Evolutionary conservation across 2,888 invertebrate genomes (phyloP).

Genomic region (Neoitamus cyanurus): DNA sequence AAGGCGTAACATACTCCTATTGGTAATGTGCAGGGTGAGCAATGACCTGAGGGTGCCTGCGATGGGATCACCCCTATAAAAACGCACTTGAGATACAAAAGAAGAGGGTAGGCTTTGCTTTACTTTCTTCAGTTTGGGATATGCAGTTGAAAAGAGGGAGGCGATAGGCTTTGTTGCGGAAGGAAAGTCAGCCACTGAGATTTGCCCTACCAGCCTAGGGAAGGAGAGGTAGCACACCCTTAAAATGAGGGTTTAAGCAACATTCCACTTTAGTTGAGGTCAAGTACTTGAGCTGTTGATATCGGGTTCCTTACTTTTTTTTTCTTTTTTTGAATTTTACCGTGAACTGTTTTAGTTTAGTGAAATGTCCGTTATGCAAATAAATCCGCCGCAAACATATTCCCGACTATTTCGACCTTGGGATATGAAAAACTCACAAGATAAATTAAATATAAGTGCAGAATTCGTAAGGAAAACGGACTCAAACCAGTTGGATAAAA

Average conservation of each 20-base stretch:
- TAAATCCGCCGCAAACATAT: slow-evolving; percentile 66
- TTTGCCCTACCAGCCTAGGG: slow-evolving; percentile 10
- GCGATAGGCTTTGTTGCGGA: neutral
- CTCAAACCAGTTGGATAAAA: neutral
- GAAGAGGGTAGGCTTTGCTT: neutral
- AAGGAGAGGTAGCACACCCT: slow-evolving; percentile 29
- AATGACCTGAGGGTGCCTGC: neutral
- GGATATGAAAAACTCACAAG: slow-evolving; percentile 68
- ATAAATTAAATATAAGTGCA: neutral
- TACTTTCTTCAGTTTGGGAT: neutral
- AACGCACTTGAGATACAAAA: slow-evolving; percentile 20
- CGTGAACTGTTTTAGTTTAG: slow-evolving; percentile 22
- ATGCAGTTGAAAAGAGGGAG: slow-evolving; percentile 8
- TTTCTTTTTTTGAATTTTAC: slow-evolving; percentile 43
- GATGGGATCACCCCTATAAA: slow-evolving; percentile 20
- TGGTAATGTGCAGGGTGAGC: neutral
- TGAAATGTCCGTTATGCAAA: slow-evolving; percentile 61
- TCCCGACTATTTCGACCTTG: slow-evolving; percentile 73
- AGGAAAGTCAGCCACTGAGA: slow-evolving; percentile 10
- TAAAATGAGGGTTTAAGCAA: slow-evolving; percentile 38
- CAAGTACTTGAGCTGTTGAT: slow-evolving; percentile 40
- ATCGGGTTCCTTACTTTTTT: slow-evolving; percentile 40
- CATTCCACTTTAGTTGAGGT: slow-evolving; percentile 46
- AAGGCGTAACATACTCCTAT: neutral
- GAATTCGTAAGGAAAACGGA: neutral